Evolutionary conservation across 2,797 vertebrate genomes (phyloP).

Genomic region (Gymnodraco acuticeps): DNA sequence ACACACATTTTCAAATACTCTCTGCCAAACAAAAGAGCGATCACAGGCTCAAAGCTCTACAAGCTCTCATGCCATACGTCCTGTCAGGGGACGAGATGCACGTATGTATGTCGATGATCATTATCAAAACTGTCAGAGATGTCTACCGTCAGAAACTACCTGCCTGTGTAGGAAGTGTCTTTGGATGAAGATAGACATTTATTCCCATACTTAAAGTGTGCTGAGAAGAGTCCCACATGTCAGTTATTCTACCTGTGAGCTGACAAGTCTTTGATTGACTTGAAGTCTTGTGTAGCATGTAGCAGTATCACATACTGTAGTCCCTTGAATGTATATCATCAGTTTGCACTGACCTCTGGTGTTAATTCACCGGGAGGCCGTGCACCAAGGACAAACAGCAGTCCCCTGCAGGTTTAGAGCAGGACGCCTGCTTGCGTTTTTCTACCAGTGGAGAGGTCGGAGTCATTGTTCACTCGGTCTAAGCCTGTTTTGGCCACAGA

Average conservation of each 20-base stretch:
- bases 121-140: constrained; percentile 54
- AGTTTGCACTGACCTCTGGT: constrained; percentile 62
- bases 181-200: constrained; percentile 43
- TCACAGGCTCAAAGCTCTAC: constrained; percentile 43
- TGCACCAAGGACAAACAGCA: constrained; percentile 67
- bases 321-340: constrained; percentile 21
- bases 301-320: background rate
- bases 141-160: constrained; percentile 41
- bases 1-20: constrained; percentile 15
- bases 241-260: constrained; percentile 19
- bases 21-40: constrained; percentile 41
- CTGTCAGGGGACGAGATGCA: constrained; percentile 36
- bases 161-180: constrained; percentile 21
- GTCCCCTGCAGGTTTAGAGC: constrained; percentile 56
- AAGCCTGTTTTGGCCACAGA: constrained; percentile 68
- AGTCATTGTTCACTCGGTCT: constrained; percentile 77
- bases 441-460: constrained; percentile 67
- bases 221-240: constrained; percentile 12
- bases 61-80: constrained; percentile 30
- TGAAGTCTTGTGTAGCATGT: background rate
- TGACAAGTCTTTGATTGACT: constrained; percentile 30
- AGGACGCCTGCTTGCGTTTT: constrained; percentile 65
- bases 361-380: constrained; percentile 67
- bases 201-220: constrained; percentile 31
- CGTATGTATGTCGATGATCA: constrained; percentile 45